Evolutionary conservation across 2,113 vertebrate species (phyloP), one percentile per base, ranked within the genome.

Genomic region (Danionella cerebrum): DNA sequence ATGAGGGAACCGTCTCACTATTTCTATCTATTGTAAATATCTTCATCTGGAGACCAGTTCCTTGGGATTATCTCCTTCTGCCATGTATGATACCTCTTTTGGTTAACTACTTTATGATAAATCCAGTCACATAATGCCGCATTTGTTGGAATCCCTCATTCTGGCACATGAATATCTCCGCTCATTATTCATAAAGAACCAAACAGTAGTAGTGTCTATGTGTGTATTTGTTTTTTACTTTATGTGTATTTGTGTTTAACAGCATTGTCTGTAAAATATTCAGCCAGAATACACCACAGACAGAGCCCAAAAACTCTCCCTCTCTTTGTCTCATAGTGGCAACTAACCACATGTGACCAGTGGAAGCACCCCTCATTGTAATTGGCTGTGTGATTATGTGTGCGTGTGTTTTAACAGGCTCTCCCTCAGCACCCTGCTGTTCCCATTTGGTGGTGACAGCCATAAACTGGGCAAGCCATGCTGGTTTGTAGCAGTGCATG

Each of bases 401-500:
- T 45, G 52, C 5, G 19, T 44, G 63, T 52, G 42, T 55, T 16
- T 55, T 65, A 60, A 18, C 57, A 60, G 39, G 25, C 29, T 35
- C 16, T 53, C 51, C 42, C 54, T 69, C 25, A 65, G n/a, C 67
- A 65, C 55, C 67, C 63, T 25, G 44, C 76, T 71, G 72, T 53
- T 55, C n/a, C 22, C 45, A 60, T 50, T 70, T 70, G 64, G 24
- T 53, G 35, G 51, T 45, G 31, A 58, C 50, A 21, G 64, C 50
- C 45, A 50, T 51, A 68, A 67, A 62, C 27, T 66, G 60, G 58
- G 70, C 48, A 67, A 47, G 39, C 64, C 24, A n/a, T 51, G 50
- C 31, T 47, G 50, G 57, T 58, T 67, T 42, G n/a, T 60, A 71
- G 51, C 50, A 67, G 59, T 47, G 39, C 59, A 33, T 29, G 44